Evolutionary conservation across 1,140 invertebrate genomes (phyloP).

Genomic region (Neodiprion virginianus): DNA sequence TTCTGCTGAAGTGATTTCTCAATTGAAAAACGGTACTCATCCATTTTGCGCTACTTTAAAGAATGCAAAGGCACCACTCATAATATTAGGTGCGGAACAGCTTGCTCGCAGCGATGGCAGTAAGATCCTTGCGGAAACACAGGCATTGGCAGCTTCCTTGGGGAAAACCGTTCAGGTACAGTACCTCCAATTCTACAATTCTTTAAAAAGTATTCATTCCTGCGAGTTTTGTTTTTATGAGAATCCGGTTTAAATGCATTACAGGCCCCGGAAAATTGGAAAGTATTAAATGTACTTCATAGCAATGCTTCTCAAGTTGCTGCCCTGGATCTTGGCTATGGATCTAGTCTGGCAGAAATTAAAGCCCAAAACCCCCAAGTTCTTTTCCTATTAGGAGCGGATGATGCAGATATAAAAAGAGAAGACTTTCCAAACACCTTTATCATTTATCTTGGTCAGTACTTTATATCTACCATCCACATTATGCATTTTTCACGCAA

Average conservation of each 20-base stretch:
- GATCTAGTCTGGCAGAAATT: constrained; percentile 77
- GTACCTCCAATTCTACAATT: constrained; percentile 16
- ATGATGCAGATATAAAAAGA: constrained; percentile 80
- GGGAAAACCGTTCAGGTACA: constrained; percentile 57
- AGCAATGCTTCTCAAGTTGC: constrained; percentile 93
- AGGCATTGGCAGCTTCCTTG: constrained; percentile 71
- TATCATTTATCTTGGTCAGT: constrained; percentile 91
- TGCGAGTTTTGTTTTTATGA: not conserved
- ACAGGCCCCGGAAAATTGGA: constrained; percentile 66
- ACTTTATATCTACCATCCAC: constrained; percentile 16
- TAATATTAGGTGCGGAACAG: constrained; percentile 89
- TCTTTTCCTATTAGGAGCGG: constrained; percentile 91
- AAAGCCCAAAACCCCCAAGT: constrained; percentile 78
- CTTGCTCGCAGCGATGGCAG: constrained; percentile 82
- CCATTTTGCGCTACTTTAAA: constrained; percentile 77
- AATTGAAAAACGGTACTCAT: constrained; percentile 79
- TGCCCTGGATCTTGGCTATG: constrained; percentile 95
- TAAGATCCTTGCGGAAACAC: constrained; percentile 77
- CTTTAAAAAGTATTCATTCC: constrained; percentile 23
- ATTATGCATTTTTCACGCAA: not conserved
- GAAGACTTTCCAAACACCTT: constrained; percentile 85
- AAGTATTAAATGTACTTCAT: constrained; percentile 91
- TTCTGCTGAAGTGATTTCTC: constrained; percentile 72
- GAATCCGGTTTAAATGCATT: constrained; percentile 27
- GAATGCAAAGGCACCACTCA: constrained; percentile 86